Evolutionary conservation across 2,888 invertebrate species (phyloP).

Genomic region (Amorpha juglandis): DNA sequence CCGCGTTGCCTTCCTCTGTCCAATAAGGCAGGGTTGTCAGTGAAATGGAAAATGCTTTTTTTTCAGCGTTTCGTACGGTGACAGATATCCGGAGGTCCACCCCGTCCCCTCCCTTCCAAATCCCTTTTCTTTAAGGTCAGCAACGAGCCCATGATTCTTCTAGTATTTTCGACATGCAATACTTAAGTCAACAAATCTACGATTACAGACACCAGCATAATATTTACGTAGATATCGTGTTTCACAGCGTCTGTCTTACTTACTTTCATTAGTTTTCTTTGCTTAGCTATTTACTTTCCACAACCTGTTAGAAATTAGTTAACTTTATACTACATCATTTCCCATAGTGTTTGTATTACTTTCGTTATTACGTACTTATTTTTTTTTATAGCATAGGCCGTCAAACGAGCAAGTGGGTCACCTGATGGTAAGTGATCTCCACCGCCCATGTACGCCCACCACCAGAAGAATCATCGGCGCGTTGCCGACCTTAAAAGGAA

Average conservation of each 20-base stretch:
- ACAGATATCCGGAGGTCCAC: no score
- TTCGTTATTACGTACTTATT: neutral
- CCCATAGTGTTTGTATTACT: neutral
- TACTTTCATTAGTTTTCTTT: conserved; percentile 39
- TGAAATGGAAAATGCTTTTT: conserved; percentile 15
- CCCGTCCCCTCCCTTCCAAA: no score
- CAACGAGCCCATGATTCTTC: no score
- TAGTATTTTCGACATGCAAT: no score
- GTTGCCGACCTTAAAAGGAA: no score
- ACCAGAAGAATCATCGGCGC: no score
- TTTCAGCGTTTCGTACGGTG: no score
- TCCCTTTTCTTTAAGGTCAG: no score
- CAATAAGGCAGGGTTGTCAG: conserved; percentile 68
- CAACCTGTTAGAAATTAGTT: conserved; percentile 27
- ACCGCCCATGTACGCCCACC: no score
- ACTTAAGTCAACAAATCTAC: conserved; percentile 3
- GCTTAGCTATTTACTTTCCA: conserved; percentile 28
- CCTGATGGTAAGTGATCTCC: no score
- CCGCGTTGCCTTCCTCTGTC: conserved; percentile 65
- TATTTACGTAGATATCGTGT: conserved; percentile 33
- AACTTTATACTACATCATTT: conserved; percentile 1
- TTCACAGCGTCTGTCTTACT: conserved; percentile 30
- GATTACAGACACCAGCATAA: conserved; percentile 30
- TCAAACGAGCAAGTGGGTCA: no score
- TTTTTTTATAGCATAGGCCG: no score